Base-by-base conservation (phyloP, 2,888 invertebrate genomes). In the Catocala sponsa region DNA sequence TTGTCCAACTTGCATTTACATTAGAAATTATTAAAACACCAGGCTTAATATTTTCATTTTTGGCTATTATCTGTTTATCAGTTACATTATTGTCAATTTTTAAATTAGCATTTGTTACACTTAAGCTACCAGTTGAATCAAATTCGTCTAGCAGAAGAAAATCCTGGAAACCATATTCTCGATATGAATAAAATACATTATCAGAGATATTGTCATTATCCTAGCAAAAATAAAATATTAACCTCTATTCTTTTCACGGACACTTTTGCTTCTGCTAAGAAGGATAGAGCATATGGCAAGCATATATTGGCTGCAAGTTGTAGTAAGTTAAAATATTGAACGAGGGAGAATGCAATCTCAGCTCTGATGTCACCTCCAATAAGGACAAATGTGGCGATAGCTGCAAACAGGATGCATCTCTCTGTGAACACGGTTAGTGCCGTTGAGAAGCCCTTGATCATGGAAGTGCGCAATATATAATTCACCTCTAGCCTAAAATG, bases 401-500 rank as follows among this genome's bases (percentile, higher is more conserved):
- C 97, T 48, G 97, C 95, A 84, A 96, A 98, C 10, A 98, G 91
- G 13, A 98, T 97, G 68, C 98, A 96, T 63, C 98, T 96, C 80
- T 98, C 97, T 0, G 98, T 97, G 81, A 98, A 98, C 12, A 98
- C 97, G 81, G 96, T 96, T 68, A 95, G 83, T 0, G 96, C 96
- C 42, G 95, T 90, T 6, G 96, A 96, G 73, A 96, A 95, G 0
- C 96, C 96, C 81, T 95, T 95, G 64, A 96, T 95, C 89, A 96
- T 96, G 0, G 97, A 96, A 6, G 96, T 96, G 60, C 94, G 91
- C 69, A 95, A 92, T 56, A 97, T 95, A 55, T 95, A 95, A 63
- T 95, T 94, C 12, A 98, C 95, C 92, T 98, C 98, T 60, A 95
- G 85, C 78, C 97, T 97, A 90, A 62, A 74, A 47, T 43, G 59